Base-by-base conservation (phyloP, 2,797 vertebrate species). In the Artibeus jamaicensis region DNA sequence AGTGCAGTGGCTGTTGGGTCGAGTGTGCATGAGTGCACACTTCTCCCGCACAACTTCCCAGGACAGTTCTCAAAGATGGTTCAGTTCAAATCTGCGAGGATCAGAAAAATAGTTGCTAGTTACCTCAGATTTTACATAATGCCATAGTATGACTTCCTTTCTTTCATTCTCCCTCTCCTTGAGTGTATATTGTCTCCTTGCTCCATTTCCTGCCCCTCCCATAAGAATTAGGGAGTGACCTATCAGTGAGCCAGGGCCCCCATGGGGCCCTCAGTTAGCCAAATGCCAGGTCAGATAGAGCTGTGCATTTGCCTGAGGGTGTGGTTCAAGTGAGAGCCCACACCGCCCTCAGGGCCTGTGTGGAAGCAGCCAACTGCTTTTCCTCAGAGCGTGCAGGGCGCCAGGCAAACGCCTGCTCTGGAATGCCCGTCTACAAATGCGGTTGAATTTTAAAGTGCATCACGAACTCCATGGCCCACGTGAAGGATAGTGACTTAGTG, bases 81-180 rank as follows among this genome's bases (percentile, higher is more conserved):
- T 88, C 68, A 1, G 2, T 89, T 42, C 48, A 82, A 82, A 70
- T 29, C 48, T 77, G 37, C 29, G 16, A 93, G 57, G 37, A 48
- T 46, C 32, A 89, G 70, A 86, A 26, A 91, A 89, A 55, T n/a
- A 91, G 71, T 79, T 81, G 42, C 46, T 76, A 71, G 81, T 88
- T 77, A 53, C 6, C 86, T 91, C 67, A 79, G 32, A 44, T 29
- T 85, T 71, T 82, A 19, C 50, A 91, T 85, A 91, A 78, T 34
- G 32, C 34, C 24, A n/a, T 42, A n/a, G 42, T 39, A 39, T 62
- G 79, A 42, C 7, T 68, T 88, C 44, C 57, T 57, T 95, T 85
- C 62, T 5, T 89, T 82, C 22, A n/a, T n/a, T 19, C 12, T 16
- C 9, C 70, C 9, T 16, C 32, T 34, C 29, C 15, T 1, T 32